Conservation (phyloP, 2,888 invertebrate species). For the Platycheirus rosarum region DNA sequence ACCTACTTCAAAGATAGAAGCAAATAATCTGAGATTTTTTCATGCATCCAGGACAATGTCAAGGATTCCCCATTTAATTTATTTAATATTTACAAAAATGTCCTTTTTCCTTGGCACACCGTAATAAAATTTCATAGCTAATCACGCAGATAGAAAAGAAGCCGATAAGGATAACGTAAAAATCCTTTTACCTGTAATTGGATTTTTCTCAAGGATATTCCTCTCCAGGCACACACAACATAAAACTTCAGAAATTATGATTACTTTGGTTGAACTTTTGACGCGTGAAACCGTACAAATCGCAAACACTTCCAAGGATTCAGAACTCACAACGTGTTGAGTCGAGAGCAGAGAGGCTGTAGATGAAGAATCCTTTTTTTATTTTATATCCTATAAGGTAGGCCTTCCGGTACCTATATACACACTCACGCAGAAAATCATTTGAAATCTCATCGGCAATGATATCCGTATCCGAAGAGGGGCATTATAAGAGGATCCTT, state of each 20-base stretch:
- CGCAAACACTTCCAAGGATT: slow-evolving; percentile 59
- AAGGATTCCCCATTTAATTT: slow-evolving; percentile 66
- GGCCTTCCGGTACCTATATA: slow-evolving; percentile 50
- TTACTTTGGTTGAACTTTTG: slow-evolving; percentile 69
- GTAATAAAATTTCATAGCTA: slow-evolving; percentile 70
- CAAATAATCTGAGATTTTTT: slow-evolving; percentile 37
- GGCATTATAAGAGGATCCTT: slow-evolving; percentile 31
- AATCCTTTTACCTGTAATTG: slow-evolving; percentile 73
- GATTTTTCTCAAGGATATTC: slow-evolving; percentile 49
- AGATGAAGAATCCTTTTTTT: slow-evolving; percentile 43
- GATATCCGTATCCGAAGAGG: slow-evolving; percentile 25
- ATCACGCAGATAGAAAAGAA: slow-evolving; percentile 49
- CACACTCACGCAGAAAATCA: slow-evolving; percentile 13
- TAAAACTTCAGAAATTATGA: slow-evolving; percentile 62
- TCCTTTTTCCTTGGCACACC: slow-evolving; percentile 44
- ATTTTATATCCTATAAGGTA: slow-evolving; percentile 15
- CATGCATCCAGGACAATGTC: slow-evolving; percentile 47
- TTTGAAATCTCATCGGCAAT: slow-evolving; percentile 47
- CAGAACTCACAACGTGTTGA: slow-evolving; percentile 20
- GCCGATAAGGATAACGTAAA: slow-evolving; percentile 61
- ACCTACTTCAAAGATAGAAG: slow-evolving; percentile 40
- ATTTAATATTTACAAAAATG: slow-evolving; percentile 70
- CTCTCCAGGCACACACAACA: not conserved
- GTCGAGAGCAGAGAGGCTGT: not conserved
- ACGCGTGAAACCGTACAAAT: slow-evolving; percentile 67